phyloP scores from a whole-genome alignment of 92 coral and sea anemone genomes.

The Meandrina meandrites region DNA sequence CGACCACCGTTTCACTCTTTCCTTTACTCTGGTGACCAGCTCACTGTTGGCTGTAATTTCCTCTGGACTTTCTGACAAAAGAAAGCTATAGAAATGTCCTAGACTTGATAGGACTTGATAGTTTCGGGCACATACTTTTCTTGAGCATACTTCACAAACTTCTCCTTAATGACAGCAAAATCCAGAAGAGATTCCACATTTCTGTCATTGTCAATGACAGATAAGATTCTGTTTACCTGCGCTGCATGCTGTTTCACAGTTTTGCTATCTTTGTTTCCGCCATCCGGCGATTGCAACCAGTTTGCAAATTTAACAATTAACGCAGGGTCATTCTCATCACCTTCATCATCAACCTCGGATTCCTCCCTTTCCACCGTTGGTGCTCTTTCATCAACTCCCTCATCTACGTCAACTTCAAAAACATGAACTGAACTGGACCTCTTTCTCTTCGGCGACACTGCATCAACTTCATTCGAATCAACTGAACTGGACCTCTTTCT shows the following conservation, averaged over 20 bases:
- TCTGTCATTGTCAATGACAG: slow-evolving; percentile 23
- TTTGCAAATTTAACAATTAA: not conserved
- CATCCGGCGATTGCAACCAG: slow-evolving; percentile 44
- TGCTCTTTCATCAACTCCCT: too few relatives aligned
- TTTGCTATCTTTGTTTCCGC: slow-evolving; percentile 37
- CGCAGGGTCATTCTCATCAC: not conserved
- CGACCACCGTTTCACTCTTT: too few relatives aligned
- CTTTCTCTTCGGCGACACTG: too few relatives aligned
- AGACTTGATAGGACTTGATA: slow-evolving; percentile 69
- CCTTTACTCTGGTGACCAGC: too few relatives aligned
- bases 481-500: too few relatives aligned
- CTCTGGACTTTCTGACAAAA: too few relatives aligned
- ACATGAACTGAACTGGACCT: too few relatives aligned
- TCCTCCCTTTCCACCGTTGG: too few relatives aligned
- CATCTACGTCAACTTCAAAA: too few relatives aligned
- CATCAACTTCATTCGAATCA: too few relatives aligned
- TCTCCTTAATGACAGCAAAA: slow-evolving; percentile 10
- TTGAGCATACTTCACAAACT: slow-evolving; percentile 20
- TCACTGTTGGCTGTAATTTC: too few relatives aligned
- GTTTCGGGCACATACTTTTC: slow-evolving; percentile 45
- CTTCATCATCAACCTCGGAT: too few relatives aligned
- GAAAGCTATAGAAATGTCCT: slow-evolving; percentile 48
- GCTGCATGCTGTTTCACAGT: slow-evolving; percentile 49
- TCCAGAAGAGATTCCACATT: slow-evolving; percentile 14
- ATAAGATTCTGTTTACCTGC: slow-evolving; percentile 29